A percentile compares a stretch with the other conserved stretches of the same genome.
Conservation (phyloP, 2,113 vertebrate species). For the Pipa parva region DNA sequence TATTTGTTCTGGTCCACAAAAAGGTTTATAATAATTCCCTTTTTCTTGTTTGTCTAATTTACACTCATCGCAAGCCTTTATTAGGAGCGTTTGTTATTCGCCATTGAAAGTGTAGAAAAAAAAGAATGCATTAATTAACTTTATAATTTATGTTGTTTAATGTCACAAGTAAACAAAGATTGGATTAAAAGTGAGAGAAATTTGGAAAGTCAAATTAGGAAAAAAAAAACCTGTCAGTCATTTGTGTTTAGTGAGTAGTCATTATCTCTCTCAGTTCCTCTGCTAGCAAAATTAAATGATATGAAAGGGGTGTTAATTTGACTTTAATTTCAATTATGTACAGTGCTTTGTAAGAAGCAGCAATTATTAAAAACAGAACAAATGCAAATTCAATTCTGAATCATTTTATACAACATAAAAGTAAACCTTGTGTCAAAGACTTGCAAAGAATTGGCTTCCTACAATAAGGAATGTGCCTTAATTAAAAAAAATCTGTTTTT, state of each 20-base stretch:
- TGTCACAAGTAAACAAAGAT: slow-evolving; percentile 35
- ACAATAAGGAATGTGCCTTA: slow-evolving; percentile 24
- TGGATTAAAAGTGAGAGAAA: slow-evolving; percentile 35
- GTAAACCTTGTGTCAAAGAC: slow-evolving; percentile 19
- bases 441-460: slow-evolving; percentile 15
- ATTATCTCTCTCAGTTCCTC: slow-evolving; percentile 41
- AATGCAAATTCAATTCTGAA: slow-evolving; percentile 36
- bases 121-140: slow-evolving; percentile 26
- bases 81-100: slow-evolving; percentile 15
- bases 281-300: slow-evolving; percentile 41
- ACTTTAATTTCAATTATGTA: slow-evolving; percentile 42
- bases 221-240: slow-evolving; percentile 38
- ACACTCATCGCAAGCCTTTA: not conserved
- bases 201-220: slow-evolving; percentile 30
- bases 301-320: slow-evolving; percentile 41
- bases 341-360: slow-evolving; percentile 39
- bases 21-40: too few species aligned
- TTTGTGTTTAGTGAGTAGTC: slow-evolving; percentile 38
- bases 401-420: slow-evolving; percentile 35
- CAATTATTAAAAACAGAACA: slow-evolving; percentile 39
- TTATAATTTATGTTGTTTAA: slow-evolving; percentile 18
- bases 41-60: not conserved
- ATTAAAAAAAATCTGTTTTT: not conserved
- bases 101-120: slow-evolving; percentile 8
- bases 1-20: too few species aligned